Base-by-base conservation (phyloP, 2,113 vertebrate genomes). In the Atrichornis clamosus region DNA sequence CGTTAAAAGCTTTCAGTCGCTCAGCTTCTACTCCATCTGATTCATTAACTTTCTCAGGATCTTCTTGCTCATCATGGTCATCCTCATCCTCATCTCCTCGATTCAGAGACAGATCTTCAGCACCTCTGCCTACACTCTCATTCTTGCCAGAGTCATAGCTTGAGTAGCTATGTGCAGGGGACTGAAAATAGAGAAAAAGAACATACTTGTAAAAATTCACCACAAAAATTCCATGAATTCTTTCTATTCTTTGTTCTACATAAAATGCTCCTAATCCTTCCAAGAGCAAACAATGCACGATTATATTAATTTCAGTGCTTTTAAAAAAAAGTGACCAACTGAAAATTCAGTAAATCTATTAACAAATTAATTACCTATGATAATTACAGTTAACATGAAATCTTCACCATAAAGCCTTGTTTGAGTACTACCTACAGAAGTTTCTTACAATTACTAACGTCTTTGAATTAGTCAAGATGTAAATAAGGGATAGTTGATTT, bases 71-170 rank as follows among this genome's bases (percentile, higher is more conserved):
- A 3, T 98, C 98, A 11, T 98, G 98, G 59, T 98, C 98, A 76
- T 98, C 98, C 63, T 98, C 98, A n/a, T 98, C 98, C 42, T 98
- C 98, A 41, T 98, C 98, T 22, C 97, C 98, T 87, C 98, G 95
- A 96, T 97, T 98, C 63, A 98, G 96, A 77, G 98, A 98, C 49
- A 98, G 97, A 84, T 98, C 98, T 97, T 98, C 98, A 39, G 98
- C 98, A 37, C 98, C 98, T 92, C 98, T 97, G 59, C 97, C 98
- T 60, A 97, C 97, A 49, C 98, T 98, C 95, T 98, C 98, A 79
- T 98, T 98, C 97, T 98, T 98, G 76, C 98, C 98, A 70, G 98
- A 98, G 79, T 98, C 98, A 65, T 98, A 98, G 96, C 98, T 98
- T 87, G 98, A 98, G 91, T 98, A 98, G 96, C 98, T 98, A 65